phyloP scores from a whole-genome alignment of 2,797 vertebrate genomes.

The Chelonia mydas region DNA sequence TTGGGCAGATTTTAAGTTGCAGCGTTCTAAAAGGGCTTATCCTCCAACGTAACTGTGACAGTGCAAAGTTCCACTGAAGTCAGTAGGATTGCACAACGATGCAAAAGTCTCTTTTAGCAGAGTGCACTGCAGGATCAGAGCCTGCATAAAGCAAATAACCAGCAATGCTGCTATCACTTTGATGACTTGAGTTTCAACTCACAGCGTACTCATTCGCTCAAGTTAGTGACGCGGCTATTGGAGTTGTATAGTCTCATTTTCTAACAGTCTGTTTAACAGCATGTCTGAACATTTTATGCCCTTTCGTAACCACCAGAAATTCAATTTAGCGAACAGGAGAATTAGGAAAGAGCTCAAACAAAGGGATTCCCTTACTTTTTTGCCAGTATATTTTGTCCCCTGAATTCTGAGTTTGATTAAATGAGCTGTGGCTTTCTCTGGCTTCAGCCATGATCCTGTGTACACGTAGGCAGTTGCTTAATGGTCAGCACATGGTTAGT shows the following conservation, averaged over 20 bases:
- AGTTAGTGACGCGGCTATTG: conserved; percentile 7
- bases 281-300: neutral
- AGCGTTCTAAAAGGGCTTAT: neutral
- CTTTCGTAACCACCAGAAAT: conserved; percentile 47
- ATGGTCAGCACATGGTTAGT: conserved; percentile 35
- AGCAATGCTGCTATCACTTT: neutral
- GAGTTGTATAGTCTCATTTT: neutral
- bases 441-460: conserved; percentile 3
- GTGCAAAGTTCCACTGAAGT: neutral
- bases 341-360: conserved; percentile 59
- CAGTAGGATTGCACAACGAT: neutral
- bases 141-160: neutral
- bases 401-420: conserved; percentile 58
- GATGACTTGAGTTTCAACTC: conserved; percentile 3
- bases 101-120: neutral
- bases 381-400: conserved; percentile 61
- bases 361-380: neutral
- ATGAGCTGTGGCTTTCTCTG: conserved; percentile 31
- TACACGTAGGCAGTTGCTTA: neutral
- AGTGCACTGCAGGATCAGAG: neutral
- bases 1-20: neutral
- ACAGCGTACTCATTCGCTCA: conserved; percentile 19
- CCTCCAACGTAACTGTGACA: neutral
- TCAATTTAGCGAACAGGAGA: conserved; percentile 44
- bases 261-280: conserved; percentile 30